Percentiles rank a stretch among this genome's conserved stretches.
Evolutionary conservation across 2,888 invertebrate genomes (phyloP).

Genomic region (Drosophila suboccidentalis): DNA sequence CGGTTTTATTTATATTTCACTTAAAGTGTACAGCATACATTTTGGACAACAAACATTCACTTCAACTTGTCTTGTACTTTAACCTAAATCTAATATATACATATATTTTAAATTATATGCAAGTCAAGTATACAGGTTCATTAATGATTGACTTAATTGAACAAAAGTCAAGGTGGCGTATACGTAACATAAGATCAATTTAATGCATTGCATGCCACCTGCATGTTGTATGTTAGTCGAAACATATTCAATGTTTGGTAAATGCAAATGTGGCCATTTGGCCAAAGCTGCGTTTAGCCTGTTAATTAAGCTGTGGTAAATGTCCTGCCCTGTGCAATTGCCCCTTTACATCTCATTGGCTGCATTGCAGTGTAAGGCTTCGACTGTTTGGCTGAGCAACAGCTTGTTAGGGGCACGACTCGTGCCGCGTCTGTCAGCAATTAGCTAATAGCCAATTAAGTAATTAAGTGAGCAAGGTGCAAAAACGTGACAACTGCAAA

Average conservation of each 20-base stretch:
- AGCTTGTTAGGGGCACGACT: slow-evolving; percentile 22
- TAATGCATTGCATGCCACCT: slow-evolving; percentile 15
- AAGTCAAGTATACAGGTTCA: neutral
- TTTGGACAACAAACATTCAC: neutral
- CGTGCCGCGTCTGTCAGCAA: slow-evolving; percentile 28
- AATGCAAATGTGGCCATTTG: slow-evolving; percentile 33
- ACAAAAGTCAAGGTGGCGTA: neutral
- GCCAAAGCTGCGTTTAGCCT: slow-evolving; percentile 12
- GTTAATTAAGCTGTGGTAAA: slow-evolving; percentile 21
- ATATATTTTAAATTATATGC: neutral
- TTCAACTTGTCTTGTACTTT: neutral
- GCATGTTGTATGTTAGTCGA: neutral
- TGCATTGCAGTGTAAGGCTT: neutral
- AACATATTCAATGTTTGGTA: slow-evolving; percentile 13
- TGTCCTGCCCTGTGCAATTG: neutral
- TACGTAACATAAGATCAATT: neutral
- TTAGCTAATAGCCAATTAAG: slow-evolving; percentile 78
- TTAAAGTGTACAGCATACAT: neutral
- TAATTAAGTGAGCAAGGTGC: slow-evolving; percentile 64
- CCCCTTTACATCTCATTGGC: neutral
- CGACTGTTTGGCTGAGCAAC: slow-evolving; percentile 28
- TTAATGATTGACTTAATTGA: neutral
- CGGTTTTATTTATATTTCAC: neutral
- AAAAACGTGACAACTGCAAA: slow-evolving; percentile 59
- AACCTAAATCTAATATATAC: neutral